Conservation (phyloP, 2,888 invertebrate species). For the Uropetala carovei region DNA sequence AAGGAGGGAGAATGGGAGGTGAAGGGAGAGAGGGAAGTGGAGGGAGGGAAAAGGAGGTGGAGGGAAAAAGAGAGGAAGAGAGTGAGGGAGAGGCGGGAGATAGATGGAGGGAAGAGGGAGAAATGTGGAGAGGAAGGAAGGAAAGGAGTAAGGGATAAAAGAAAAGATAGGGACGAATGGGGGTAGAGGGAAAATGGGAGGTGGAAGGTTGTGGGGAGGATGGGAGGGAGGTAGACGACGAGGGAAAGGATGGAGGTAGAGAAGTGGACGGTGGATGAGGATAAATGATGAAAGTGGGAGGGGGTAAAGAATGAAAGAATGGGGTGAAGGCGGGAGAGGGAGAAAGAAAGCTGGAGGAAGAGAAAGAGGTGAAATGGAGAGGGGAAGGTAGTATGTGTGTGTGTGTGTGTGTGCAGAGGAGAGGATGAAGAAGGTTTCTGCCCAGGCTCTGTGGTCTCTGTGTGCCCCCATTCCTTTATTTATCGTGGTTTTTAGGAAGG, state of each 20-base stretch:
- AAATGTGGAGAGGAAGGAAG: neutral
- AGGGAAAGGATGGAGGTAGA: neutral
- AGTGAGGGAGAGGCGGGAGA: too few relatives aligned
- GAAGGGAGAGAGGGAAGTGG: neutral
- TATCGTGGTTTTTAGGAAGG: conserved; percentile 42
- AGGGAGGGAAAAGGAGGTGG: neutral
- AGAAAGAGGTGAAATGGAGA: neutral
- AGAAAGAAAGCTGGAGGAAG: neutral
- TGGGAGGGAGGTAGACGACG: neutral
- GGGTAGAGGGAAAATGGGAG: neutral
- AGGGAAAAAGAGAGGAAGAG: neutral
- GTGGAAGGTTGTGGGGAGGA: neutral
- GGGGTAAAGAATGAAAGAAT: neutral
- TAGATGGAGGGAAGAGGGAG: neutral
- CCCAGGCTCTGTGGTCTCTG: conserved; percentile 2
- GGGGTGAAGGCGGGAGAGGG: neutral
- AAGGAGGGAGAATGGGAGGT: neutral
- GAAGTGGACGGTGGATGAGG: neutral
- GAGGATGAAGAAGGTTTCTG: neutral
- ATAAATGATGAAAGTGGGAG: neutral
- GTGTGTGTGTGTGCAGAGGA: neutral
- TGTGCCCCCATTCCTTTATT: conserved; percentile 16
- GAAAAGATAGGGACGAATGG: neutral
- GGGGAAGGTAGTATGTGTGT: neutral
- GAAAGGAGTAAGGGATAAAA: neutral